Base-by-base conservation (phyloP, 2,888 invertebrate genomes). In the Mechanitis messenoides region DNA sequence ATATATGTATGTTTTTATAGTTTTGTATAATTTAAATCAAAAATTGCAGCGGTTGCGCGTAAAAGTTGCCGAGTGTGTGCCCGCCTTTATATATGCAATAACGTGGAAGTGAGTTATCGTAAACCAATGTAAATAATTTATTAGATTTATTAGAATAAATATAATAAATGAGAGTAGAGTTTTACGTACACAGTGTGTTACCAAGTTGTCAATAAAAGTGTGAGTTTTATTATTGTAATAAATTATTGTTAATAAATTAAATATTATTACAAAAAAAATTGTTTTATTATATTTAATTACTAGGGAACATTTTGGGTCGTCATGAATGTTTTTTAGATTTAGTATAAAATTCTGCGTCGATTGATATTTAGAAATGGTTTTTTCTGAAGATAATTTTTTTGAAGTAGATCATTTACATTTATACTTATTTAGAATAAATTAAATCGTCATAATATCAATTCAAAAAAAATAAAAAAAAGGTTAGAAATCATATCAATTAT, bases 191-290 rank as follows among this genome's bases (percentile, higher is more conserved):
- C 81, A 74, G 79, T 73, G 82, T 84, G 85, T 82, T 76, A 69
- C 63, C 74, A 74, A 77, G 74, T 79, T 79, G 81, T 81, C 78
- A 73, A 76, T 74, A 75, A 20, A 81, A 78, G 79, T 78, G 85
- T 85, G 84, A 76, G 81, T 85, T 85, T 85, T 83, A 84, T 82
- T 82, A 83, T 70, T 82, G 82, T 85, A 85, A 86, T 86, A 85
- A 87, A 85, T 86, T 88, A 87, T 88, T 87, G 87, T 89, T 88
- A 89, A 87, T 89, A 90, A 83, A 89, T 87, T 79, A 80, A 84
- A 83, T 87, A 86, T 78, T 76, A 78, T 85, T 85, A 86, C 83
- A 76, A 68, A 69, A 59, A 20, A 20, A 20, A 20, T 20, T 20
- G 45, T 59, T 20, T 67, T 67, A 73, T 79, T 79, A 79, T 65